Conservation (phyloP, 2,888 invertebrate species). For the Timema cristinae region DNA sequence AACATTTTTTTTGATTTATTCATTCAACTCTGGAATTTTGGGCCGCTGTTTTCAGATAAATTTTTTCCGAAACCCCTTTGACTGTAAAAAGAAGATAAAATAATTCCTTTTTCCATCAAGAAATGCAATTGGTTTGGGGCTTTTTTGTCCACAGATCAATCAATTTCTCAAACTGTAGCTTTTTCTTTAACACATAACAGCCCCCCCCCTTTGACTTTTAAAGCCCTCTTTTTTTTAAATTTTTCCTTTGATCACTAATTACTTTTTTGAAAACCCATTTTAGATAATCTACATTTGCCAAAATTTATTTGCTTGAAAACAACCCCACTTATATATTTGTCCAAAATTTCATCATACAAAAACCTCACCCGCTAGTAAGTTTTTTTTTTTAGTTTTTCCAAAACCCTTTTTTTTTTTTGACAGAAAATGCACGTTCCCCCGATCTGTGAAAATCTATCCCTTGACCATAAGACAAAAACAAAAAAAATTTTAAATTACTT, state of each 20-base stretch:
- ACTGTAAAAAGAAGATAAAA: not conserved
- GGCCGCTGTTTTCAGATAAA: not conserved
- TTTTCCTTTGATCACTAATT: not conserved
- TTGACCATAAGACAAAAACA: too few relatives aligned
- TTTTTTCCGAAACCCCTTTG: not conserved
- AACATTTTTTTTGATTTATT: not conserved
- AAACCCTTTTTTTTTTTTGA: too few relatives aligned
- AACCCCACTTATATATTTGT: too few relatives aligned
- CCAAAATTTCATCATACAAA: too few relatives aligned
- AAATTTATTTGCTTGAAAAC: not conserved
- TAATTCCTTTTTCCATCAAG: not conserved
- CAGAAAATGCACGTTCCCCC: too few relatives aligned
- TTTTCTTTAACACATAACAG: not conserved
- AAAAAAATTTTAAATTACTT: not conserved
- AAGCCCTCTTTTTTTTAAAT: not conserved
- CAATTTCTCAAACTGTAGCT: not conserved
- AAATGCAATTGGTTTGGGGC: not conserved
- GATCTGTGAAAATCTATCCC: too few relatives aligned
- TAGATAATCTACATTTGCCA: not conserved
- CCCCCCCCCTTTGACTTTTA: not conserved
- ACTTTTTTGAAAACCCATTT: not conserved
- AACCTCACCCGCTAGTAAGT: too few relatives aligned
- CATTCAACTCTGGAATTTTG: not conserved
- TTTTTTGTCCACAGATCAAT: not conserved
- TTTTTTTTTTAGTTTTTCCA: too few relatives aligned